Conservation (phyloP, 2,888 invertebrate species). For the Thumatha senex region DNA sequence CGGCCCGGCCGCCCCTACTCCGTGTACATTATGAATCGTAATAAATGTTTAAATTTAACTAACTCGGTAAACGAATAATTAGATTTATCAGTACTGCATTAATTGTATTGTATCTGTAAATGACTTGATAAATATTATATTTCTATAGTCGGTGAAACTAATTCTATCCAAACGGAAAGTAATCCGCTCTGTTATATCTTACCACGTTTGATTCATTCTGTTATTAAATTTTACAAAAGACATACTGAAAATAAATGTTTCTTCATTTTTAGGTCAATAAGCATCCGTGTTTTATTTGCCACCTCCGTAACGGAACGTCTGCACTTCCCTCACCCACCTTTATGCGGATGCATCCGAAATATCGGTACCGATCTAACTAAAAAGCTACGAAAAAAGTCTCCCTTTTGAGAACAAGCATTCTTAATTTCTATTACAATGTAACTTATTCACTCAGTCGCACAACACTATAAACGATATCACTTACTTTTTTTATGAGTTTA, state of each 20-base stretch:
- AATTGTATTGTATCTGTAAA: constrained; percentile 73
- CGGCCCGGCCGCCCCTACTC: constrained; percentile 41
- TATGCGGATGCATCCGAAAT: not conserved
- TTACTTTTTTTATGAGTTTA: no score
- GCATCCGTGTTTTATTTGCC: constrained; percentile 80
- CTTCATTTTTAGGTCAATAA: constrained; percentile 89
- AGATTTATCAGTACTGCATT: constrained; percentile 80
- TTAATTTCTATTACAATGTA: no score
- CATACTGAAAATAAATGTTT: constrained; percentile 88
- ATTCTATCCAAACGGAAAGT: constrained; percentile 75
- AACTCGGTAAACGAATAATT: constrained; percentile 80
- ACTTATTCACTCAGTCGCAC: no score
- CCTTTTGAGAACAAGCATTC: no score
- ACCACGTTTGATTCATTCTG: constrained; percentile 81
- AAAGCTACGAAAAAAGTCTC: no score
- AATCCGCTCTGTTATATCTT: constrained; percentile 80
- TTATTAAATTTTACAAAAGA: constrained; percentile 86
- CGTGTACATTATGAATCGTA: constrained; percentile 65
- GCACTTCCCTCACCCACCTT: no score
- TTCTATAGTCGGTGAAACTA: constrained; percentile 80
- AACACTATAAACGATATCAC: no score
- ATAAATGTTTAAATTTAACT: constrained; percentile 74
- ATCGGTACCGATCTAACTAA: no score
- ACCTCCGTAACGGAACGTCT: not conserved
- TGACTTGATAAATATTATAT: constrained; percentile 80